Conservation (phyloP, 1,140 invertebrate species). For the Drosophila arawakana region DNA sequence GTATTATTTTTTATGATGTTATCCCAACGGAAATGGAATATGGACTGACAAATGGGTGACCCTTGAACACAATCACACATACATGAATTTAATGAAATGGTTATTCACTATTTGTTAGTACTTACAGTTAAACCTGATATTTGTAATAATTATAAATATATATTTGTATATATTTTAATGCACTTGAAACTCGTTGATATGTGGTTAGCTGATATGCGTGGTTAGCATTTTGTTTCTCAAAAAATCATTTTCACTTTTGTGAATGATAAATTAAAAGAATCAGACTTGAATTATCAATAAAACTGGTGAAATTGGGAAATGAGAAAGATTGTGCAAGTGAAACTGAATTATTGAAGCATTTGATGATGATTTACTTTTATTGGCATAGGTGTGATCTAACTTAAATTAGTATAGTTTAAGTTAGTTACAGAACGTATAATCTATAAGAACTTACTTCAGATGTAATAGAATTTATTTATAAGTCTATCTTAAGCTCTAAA, state of each 20-base stretch:
- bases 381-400: background rate
- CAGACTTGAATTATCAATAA: conserved; percentile 28
- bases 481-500: conserved; percentile 33
- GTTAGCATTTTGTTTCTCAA: conserved; percentile 49
- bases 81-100: conserved; percentile 7
- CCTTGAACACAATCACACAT: conserved; percentile 12
- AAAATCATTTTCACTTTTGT: conserved; percentile 3
- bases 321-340: conserved; percentile 9
- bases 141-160: conserved; percentile 30
- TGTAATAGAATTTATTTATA: conserved; percentile 15
- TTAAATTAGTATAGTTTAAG: conserved; percentile 24
- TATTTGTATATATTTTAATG: conserved; percentile 5
- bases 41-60: conserved; percentile 29
- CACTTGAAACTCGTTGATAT: conserved; percentile 13
- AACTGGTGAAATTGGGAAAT: conserved; percentile 19
- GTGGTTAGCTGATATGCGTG: conserved; percentile 40
- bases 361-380: conserved; percentile 3
- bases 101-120: conserved; percentile 44
- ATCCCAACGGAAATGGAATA: conserved; percentile 30
- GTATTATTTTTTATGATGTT: conserved; percentile 24
- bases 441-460: conserved; percentile 30
- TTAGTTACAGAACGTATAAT: conserved; percentile 16
- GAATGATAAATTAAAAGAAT: conserved; percentile 31
- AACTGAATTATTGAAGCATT: conserved; percentile 34
- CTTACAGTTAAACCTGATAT: conserved; percentile 64